Percentiles rank a stretch among this genome's conserved stretches.
Conservation (phyloP, 2,888 invertebrate species). For the Augiades crinisus region DNA sequence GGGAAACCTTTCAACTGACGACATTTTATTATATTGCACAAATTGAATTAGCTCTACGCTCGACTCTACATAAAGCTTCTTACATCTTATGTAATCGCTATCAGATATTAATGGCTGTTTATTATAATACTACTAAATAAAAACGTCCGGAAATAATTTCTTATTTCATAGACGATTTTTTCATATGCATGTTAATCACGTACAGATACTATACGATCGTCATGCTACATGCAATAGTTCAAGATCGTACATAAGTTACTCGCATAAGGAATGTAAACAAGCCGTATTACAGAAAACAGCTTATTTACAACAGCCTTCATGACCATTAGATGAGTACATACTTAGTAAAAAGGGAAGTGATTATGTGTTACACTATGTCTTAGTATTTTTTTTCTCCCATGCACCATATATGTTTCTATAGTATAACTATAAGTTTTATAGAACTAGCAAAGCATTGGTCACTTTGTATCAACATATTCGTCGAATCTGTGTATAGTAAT, state of each 20-base stretch:
- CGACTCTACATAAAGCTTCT: no score
- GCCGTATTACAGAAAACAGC: slow-evolving; percentile 4
- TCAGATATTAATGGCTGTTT: no score
- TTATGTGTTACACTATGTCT: neutral
- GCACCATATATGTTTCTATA: no score
- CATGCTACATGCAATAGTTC: slow-evolving; percentile 6
- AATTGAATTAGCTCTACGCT: no score
- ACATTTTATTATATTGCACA: no score
- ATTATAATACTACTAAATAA: no score
- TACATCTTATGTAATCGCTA: no score
- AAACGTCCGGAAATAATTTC: neutral
- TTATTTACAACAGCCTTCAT: slow-evolving; percentile 3
- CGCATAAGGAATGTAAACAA: slow-evolving; percentile 13
- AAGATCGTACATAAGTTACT: slow-evolving; percentile 8
- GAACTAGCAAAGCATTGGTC: no score
- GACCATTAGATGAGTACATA: slow-evolving; percentile 9
- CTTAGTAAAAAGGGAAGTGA: slow-evolving; percentile 19
- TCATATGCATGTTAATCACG: neutral
- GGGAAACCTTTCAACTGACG: no score
- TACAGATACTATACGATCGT: neutral
- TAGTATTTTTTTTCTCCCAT: neutral
- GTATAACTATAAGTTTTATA: no score
- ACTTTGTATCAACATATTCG: no score
- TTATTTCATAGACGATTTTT: neutral
- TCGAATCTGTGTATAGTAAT: no score